Evolutionary conservation across 2,888 invertebrate genomes (phyloP), one percentile per base, ranked within the genome.

Genomic region (Busseola fusca): DNA sequence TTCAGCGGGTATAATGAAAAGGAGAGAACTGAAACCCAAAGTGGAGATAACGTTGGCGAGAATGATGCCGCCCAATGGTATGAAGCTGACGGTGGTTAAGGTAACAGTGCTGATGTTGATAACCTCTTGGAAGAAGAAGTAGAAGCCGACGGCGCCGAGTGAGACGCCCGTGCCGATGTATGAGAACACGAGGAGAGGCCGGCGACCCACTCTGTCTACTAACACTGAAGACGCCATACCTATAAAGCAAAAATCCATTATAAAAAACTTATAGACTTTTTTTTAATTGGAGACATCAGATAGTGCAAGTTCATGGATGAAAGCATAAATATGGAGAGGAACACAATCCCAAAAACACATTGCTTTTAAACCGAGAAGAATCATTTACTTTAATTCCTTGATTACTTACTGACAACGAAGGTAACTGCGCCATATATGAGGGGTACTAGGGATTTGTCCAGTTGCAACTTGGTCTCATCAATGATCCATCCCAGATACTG

Each of bases 1-100:
- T 86, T 96, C 96, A 0, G 96, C 93, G 30, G 96, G 92, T 83
- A 96, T 93, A 71, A 95, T 91, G 56, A 90, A 91, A 0, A 94
- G 89, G 67, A 96, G 77, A 0, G 96, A 94, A 66, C 91, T 94
- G 48, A 95, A 89, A 0, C 96, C 96, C 37, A 92, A 69, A 14
- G 87, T 90, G 0, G 91, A 90, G 14, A 90, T 84, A 0, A 91
- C 78, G 50, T 84, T 89, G 3, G 90, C 85, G 5, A 87, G 57
- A 21, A 90, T 80, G 7, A 96, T 89, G 1, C 95, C 93, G n/a
- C 93, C 87, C 5, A 94, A 90, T 18, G 91, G 89, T 12, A 96
- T 56, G 87, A 89, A 79, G 87, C 84, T 80, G 72, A 81, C 81
- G 0, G 30, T 59, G 1, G 67, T 64, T 9, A 89, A 70, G 0